Evolutionary conservation across 2,797 vertebrate species (phyloP).

Genomic region (Enteromius mattozi): DNA sequence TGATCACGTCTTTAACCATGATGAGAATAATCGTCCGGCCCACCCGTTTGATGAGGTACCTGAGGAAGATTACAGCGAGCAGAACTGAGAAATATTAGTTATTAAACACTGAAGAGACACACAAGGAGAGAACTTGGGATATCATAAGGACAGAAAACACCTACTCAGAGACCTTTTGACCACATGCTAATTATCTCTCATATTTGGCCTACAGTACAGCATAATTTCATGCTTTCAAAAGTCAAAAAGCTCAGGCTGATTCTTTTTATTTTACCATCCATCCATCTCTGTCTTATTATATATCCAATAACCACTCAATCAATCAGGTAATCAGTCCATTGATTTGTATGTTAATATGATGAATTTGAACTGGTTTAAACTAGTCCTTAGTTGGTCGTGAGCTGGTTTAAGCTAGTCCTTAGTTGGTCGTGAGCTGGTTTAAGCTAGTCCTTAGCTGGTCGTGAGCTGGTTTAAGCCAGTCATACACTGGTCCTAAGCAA

Average conservation of each 20-base stretch:
- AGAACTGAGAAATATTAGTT: neutral
- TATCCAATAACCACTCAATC: neutral
- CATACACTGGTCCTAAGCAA: too few species aligned
- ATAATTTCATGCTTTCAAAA: neutral
- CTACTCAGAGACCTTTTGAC: neutral
- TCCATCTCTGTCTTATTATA: neutral
- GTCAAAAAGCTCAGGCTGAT: neutral
- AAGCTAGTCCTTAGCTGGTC: too few species aligned
- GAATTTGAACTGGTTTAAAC: too few species aligned
- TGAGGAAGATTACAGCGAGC: conserved; percentile 24
- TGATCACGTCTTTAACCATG: conserved; percentile 2
- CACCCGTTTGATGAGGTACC: conserved; percentile 23
- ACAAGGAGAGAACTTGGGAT: neutral
- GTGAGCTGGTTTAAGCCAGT: too few species aligned
- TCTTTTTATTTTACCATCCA: too few species aligned
- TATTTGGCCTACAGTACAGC: neutral
- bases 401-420: too few species aligned
- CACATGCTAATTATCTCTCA: neutral
- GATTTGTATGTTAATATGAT: neutral
- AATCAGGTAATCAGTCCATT: neutral
- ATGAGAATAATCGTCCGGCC: conserved; percentile 1
- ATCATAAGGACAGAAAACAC: neutral
- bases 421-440: too few species aligned
- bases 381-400: too few species aligned
- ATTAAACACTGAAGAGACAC: neutral